Evolutionary conservation across 2,888 invertebrate genomes (phyloP).

Genomic region (Spodoptera picta): DNA sequence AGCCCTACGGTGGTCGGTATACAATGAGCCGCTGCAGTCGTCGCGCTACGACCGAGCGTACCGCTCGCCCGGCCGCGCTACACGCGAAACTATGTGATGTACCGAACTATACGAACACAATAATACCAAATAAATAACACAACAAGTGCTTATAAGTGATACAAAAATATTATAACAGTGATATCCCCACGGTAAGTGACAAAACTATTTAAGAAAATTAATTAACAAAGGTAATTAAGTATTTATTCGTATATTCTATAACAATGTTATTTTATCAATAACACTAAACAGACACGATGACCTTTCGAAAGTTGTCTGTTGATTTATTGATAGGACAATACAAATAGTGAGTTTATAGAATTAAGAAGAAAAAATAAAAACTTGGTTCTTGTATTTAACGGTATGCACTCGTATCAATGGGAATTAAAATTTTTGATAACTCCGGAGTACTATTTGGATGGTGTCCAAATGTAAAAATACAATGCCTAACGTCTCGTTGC

Average conservation of each 20-base stretch:
- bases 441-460: slow-evolving; percentile 83
- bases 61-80: slow-evolving; percentile 47
- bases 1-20: slow-evolving; percentile 52
- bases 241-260: slow-evolving; percentile 28
- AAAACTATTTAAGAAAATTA: slow-evolving; percentile 12
- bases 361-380: slow-evolving; percentile 34
- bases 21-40: slow-evolving; percentile 57
- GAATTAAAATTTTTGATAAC: slow-evolving; percentile 72
- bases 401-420: slow-evolving; percentile 59
- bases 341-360: slow-evolving; percentile 47
- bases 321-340: slow-evolving; percentile 38
- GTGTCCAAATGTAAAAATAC: slow-evolving; percentile 86
- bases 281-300: slow-evolving; percentile 50
- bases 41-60: slow-evolving; percentile 49
- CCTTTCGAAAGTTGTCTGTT: slow-evolving; percentile 52
- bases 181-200: slow-evolving; percentile 46
- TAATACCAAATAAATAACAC: slow-evolving; percentile 49
- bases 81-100: slow-evolving; percentile 41
- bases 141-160: slow-evolving; percentile 53
- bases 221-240: slow-evolving; percentile 17
- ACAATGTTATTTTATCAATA: slow-evolving; percentile 55
- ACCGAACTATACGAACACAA: slow-evolving; percentile 56
- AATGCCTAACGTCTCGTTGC: slow-evolving; percentile 80
- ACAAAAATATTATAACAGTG: slow-evolving; percentile 41
- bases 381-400: slow-evolving; percentile 28